Conservation (phyloP, 2,888 invertebrate species). For the Dicyrtoma fusca region DNA sequence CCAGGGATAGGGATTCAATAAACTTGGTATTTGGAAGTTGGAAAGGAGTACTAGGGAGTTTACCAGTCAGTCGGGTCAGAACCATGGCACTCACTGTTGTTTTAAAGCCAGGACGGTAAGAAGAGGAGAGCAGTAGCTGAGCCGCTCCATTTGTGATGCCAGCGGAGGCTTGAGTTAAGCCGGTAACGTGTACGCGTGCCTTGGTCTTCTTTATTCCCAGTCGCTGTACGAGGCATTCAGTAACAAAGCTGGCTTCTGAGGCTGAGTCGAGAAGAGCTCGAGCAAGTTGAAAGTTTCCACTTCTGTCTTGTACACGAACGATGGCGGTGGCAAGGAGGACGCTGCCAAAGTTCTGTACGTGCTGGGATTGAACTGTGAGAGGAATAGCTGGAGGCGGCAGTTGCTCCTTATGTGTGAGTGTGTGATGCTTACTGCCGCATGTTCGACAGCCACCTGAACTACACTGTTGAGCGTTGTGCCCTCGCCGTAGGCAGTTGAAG, state of each 20-base stretch:
- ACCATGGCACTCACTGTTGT: background rate
- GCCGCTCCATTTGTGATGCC: background rate
- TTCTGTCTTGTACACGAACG: slow-evolving; percentile 2
- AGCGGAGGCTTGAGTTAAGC: background rate
- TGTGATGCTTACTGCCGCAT: background rate
- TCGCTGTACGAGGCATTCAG: background rate
- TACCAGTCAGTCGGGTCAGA: background rate
- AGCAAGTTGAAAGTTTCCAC: background rate
- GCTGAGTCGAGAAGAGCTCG: slow-evolving; percentile 26
- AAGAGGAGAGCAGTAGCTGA: background rate
- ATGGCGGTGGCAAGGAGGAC: slow-evolving; percentile 13
- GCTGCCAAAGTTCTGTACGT: background rate
- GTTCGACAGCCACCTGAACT: background rate
- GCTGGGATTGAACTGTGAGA: background rate
- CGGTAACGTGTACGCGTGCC: background rate
- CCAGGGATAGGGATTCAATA: background rate
- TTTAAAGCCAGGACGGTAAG: background rate
- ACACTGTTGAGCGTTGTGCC: background rate
- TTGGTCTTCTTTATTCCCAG: background rate
- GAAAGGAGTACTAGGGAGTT: background rate
- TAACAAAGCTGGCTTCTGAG: slow-evolving; percentile 10
- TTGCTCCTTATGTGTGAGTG: background rate
- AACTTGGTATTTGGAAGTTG: background rate
- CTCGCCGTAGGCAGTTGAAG: background rate
- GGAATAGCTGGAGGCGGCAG: background rate